Percentiles rank a stretch among this genome's conserved stretches.
Evolutionary conservation across 2,113 vertebrate genomes (phyloP).

Genomic region (Sorex araneus): DNA sequence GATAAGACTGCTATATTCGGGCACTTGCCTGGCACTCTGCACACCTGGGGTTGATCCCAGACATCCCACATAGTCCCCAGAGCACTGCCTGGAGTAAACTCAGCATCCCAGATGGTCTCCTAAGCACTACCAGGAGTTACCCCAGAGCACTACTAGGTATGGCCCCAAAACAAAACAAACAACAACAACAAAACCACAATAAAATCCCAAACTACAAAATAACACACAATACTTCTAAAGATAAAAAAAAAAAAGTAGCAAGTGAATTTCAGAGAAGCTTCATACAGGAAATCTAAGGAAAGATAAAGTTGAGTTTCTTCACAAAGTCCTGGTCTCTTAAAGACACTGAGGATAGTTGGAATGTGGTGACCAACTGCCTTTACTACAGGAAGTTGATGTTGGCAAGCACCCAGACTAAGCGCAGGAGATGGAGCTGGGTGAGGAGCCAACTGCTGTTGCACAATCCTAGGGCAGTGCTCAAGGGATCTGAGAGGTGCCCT

Average conservation of each 20-base stretch:
- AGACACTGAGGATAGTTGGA: not conserved
- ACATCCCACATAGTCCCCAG: too few species aligned
- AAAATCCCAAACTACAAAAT: not conserved
- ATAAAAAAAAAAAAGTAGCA: not conserved
- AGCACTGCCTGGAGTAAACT: too few species aligned
- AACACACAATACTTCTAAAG: too few species aligned
- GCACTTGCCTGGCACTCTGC: too few species aligned
- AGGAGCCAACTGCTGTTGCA: not conserved
- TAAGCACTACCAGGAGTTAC: too few species aligned
- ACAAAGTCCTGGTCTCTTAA: conserved; percentile 30
- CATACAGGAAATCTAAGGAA: not conserved
- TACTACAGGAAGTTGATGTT: conserved; percentile 29
- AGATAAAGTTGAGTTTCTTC: conserved; percentile 30
- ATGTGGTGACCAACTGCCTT: not conserved
- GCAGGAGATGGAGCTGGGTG: not conserved
- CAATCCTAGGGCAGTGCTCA: not conserved
- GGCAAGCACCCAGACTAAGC: conserved; percentile 23
- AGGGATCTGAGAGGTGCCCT: not conserved
- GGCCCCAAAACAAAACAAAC: too few species aligned
- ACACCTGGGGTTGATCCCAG: too few species aligned
- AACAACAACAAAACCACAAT: too few species aligned
- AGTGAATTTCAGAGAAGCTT: conserved; percentile 30
- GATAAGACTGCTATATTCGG: too few species aligned
- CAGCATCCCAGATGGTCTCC: too few species aligned
- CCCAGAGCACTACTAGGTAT: too few species aligned